Evolutionary conservation across 2,113 vertebrate genomes (phyloP).

Genomic region (Anarhynchus alexandrinus): DNA sequence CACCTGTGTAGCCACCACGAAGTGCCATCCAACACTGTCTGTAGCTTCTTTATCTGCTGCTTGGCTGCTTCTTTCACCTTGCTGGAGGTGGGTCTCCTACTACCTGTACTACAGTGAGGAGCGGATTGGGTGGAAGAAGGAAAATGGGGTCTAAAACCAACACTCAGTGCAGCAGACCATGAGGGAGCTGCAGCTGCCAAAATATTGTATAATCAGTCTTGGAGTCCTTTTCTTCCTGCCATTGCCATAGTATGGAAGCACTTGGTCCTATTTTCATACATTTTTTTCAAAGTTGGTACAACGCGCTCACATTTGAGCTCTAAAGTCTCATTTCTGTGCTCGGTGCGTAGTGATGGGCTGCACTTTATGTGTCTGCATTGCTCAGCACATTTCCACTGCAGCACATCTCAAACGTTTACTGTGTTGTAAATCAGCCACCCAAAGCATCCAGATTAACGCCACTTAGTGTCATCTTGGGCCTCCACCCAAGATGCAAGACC

Average conservation of each 20-base stretch:
- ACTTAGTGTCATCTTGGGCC: background rate
- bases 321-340: background rate
- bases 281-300: background rate
- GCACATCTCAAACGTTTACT: background rate
- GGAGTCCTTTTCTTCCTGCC: background rate
- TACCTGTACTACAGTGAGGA: background rate
- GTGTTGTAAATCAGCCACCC: background rate
- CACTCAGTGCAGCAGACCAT: background rate
- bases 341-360: rapidly evolving
- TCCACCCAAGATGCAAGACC: background rate
- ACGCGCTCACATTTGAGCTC: rapidly evolving
- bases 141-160: background rate
- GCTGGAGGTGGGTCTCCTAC: background rate
- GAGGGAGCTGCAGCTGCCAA: background rate
- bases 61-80: background rate
- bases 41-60: background rate
- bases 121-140: background rate
- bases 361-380: background rate
- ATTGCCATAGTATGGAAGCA: background rate
- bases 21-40: background rate
- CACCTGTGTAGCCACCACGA: background rate
- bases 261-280: background rate
- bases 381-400: background rate
- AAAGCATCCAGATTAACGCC: background rate
- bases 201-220: background rate